A percentile compares a stretch with the other conserved stretches of the same genome.
phyloP scores from a whole-genome alignment of 2,113 vertebrate species.

The Melozone crissalis region DNA sequence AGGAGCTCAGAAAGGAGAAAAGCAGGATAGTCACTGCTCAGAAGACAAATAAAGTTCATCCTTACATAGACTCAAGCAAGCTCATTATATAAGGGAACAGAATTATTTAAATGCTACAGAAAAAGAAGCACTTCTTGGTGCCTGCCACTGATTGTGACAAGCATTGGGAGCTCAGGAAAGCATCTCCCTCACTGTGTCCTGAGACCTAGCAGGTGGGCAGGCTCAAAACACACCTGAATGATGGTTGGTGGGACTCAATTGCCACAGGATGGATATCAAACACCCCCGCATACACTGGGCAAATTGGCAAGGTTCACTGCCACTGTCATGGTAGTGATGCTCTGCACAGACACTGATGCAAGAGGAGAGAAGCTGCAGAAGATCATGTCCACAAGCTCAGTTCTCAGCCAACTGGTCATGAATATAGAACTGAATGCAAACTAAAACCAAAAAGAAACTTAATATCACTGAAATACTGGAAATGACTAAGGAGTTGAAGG shows the following conservation, averaged over 20 bases:
- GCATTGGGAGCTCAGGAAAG: background rate
- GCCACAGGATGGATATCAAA: accelerated
- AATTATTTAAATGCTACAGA: background rate
- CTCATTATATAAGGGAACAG: background rate
- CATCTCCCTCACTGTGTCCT: background rate
- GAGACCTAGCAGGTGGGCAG: background rate
- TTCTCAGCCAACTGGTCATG: background rate
- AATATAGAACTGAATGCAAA: background rate
- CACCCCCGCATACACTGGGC: accelerated
- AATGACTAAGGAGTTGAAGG: background rate
- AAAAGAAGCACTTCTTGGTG: background rate
- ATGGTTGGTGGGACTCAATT: background rate
- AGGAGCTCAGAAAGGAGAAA: background rate
- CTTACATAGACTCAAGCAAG: background rate
- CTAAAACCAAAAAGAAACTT: background rate
- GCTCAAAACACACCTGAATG: background rate
- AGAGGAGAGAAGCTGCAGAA: background rate
- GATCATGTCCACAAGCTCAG: background rate
- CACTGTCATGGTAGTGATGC: background rate
- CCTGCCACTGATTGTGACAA: background rate
- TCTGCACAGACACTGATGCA: background rate
- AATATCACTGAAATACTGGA: background rate
- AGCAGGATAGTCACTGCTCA: background rate
- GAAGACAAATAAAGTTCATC: background rate
- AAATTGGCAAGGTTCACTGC: background rate